Base-by-base conservation (phyloP, 1,140 invertebrate species). In the Pogonus chalceus region DNA sequence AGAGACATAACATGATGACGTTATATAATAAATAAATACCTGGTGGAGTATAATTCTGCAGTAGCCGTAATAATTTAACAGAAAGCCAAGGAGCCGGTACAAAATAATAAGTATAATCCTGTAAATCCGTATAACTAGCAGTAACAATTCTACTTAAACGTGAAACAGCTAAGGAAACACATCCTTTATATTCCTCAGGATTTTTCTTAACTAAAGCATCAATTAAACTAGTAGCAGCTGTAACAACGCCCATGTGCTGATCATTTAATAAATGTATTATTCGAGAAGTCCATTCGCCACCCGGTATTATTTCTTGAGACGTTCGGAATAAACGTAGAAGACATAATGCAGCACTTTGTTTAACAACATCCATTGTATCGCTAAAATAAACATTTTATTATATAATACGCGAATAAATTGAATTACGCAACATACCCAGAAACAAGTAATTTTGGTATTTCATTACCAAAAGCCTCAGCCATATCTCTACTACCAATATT, bases 91-190 rank as follows among this genome's bases (percentile, higher is more conserved):
- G 97, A 23, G 97, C 97, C 55, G 97, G 96, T 31, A 99, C 96
- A 82, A 99, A 99, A 68, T 99, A 99, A 72, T 99, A 99, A 0
- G 97, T 99, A 69, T 99, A 99, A 73, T 99, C 97, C 77, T 98
- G 96, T 51, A 98, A 77, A 76, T 98, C 95, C 62, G 94, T 98
- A 67, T 98, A 98, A 67, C 92, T 97, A 47, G 94, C 90, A 56
- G 94, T 97, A 0, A 98, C 94, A 76, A 98, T 98, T 64, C 96
- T 80, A 70, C 92, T 96, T 14, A 99, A 78, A 65, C 97, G 82
- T 10, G 96, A 98, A 20, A 99, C 96, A 51, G 96, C 95, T 46
- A 99, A 77, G 65, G 92, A 94, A 1, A 99, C 94, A 74, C 96
- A 99, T 54, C 94, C 96, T 72, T 98, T 99, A 66, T 99, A 99